These are phyloP conservation scores for Ctenopoma kingsleyae DNA, from an alignment of 2,797 vertebrate genomes.

Conservation along the genomic window DNA sequence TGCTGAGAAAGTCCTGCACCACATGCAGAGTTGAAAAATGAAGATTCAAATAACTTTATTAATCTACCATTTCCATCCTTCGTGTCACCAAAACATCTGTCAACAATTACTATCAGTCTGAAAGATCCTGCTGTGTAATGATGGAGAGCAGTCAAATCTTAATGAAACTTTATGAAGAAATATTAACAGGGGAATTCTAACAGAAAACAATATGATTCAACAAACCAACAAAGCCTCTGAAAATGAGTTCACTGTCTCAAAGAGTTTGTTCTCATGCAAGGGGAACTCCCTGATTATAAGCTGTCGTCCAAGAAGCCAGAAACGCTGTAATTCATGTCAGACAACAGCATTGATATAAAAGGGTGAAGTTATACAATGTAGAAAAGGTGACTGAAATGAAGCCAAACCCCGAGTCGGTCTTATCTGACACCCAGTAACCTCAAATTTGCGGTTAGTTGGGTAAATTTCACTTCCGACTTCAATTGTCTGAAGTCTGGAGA, in stretches of 20 bases:
- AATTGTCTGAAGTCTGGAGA: neutral
- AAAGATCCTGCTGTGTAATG: slow-evolving; percentile 34
- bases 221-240: slow-evolving; percentile 42
- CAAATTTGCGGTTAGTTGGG: neutral
- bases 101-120: slow-evolving; percentile 43
- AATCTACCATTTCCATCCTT: slow-evolving; percentile 51
- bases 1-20: slow-evolving; percentile 5
- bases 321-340: slow-evolving; percentile 22
- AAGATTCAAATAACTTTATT: slow-evolving; percentile 50
- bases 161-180: slow-evolving; percentile 34
- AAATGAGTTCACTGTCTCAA: slow-evolving; percentile 34
- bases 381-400: slow-evolving; percentile 5
- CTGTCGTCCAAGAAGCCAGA: slow-evolving; percentile 8
- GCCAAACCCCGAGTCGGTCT: slow-evolving; percentile 10
- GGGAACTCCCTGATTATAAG: slow-evolving; percentile 37
- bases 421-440: slow-evolving; percentile 24
- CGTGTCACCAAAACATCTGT: slow-evolving; percentile 61
- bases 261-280: slow-evolving; percentile 53
- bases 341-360: slow-evolving; percentile 5
- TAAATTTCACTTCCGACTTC: slow-evolving; percentile 2
- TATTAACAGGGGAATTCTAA: slow-evolving; percentile 41
- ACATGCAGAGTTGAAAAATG: slow-evolving; percentile 34
- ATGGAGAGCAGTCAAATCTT: slow-evolving; percentile 41
- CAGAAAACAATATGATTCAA: slow-evolving; percentile 43
- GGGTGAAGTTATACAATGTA: neutral